These are phyloP conservation scores for Drosophila gunungcola DNA, from an alignment of 1,140 invertebrate genomes.

Conservation along the genomic window DNA sequence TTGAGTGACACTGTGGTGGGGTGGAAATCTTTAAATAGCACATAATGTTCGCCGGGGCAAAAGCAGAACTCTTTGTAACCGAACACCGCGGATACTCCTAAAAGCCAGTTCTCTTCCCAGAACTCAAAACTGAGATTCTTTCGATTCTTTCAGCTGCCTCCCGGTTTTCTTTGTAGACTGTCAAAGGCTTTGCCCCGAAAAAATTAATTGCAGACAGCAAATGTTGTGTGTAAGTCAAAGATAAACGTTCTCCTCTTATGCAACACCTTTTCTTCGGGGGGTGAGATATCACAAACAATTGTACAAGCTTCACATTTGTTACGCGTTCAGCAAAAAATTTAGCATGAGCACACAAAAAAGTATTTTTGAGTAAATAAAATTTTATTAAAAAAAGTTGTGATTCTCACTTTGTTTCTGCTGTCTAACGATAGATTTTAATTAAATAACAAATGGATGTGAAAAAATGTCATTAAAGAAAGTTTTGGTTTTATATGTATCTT, in stretches of 20 bases:
- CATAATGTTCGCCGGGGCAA: conserved; percentile 11
- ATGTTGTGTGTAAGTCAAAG: conserved; percentile 70
- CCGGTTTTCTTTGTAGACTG: conserved; percentile 26
- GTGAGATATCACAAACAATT: conserved; percentile 48
- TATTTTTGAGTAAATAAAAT: neutral
- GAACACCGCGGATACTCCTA: conserved; percentile 19
- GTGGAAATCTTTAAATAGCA: conserved; percentile 43
- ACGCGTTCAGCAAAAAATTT: conserved; percentile 56
- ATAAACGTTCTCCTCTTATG: conserved; percentile 69
- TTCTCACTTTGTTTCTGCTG: neutral
- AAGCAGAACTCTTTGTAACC: conserved; percentile 36
- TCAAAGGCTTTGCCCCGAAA: conserved; percentile 55
- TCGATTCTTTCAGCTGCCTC: conserved; percentile 22
- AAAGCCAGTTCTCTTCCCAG: conserved; percentile 14
- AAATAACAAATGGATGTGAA: too few species aligned
- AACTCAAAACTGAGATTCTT: conserved; percentile 26
- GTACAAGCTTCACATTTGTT: conserved; percentile 76
- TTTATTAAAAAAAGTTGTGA: too few species aligned
- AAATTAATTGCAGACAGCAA: conserved; percentile 76
- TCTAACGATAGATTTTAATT: neutral
- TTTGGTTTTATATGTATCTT: too few species aligned
- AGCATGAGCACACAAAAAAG: conserved; percentile 20
- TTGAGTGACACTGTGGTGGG: conserved; percentile 8
- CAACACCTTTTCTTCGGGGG: conserved; percentile 47
- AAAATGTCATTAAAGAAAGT: too few species aligned